Evolutionary conservation across 2,888 invertebrate species (phyloP).

Genomic region (Beris chalybata): DNA sequence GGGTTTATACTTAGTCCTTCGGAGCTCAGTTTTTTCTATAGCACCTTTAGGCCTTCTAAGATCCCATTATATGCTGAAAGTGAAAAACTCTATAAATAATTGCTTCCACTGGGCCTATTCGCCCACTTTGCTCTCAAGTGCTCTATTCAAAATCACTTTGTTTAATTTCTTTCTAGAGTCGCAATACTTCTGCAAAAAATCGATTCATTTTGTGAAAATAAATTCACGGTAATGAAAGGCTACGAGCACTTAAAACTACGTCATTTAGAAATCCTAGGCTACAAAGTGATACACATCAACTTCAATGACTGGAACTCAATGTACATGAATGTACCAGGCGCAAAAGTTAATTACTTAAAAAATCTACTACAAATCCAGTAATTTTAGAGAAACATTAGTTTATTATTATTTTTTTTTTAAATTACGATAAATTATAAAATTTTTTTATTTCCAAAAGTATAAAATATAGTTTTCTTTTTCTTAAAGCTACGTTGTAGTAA

Average conservation of each 20-base stretch:
- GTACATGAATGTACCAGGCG: constrained; percentile 57
- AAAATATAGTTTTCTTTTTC: too few species aligned
- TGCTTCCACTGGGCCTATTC: too few species aligned
- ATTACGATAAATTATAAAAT: too few species aligned
- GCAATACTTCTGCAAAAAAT: constrained; percentile 58
- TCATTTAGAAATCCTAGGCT: constrained; percentile 67
- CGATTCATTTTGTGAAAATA: constrained; percentile 58
- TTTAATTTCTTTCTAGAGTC: constrained; percentile 41
- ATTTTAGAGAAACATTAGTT: constrained; percentile 11
- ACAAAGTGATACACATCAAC: constrained; percentile 61
- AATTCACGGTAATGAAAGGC: constrained; percentile 58
- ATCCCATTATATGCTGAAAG: too few species aligned
- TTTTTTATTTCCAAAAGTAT: too few species aligned
- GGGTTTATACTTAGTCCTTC: too few species aligned
- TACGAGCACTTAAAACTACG: constrained; percentile 59
- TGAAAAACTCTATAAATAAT: too few species aligned
- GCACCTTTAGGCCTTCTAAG: too few species aligned
- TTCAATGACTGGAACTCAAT: constrained; percentile 61
- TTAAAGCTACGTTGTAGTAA: too few species aligned
- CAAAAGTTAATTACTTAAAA: constrained; percentile 58
- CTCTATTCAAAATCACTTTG: background rate
- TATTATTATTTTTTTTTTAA: background rate
- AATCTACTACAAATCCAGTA: constrained; percentile 49
- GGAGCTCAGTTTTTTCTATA: too few species aligned
- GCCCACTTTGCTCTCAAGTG: too few species aligned